phyloP scores from a whole-genome alignment of 2,888 invertebrate genomes.

The Brachyptera risi region DNA sequence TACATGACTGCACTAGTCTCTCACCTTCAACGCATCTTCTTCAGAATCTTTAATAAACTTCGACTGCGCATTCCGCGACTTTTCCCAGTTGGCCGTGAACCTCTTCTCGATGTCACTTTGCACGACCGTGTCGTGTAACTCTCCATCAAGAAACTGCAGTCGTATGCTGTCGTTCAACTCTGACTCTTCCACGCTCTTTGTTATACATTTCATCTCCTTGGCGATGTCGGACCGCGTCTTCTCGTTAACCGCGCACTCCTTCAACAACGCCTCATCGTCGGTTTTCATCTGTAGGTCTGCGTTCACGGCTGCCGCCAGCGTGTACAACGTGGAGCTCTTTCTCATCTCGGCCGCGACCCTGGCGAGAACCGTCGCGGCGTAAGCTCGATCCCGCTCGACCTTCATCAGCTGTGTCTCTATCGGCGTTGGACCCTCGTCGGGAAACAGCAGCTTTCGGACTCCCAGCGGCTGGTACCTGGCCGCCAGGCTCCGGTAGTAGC shows the following conservation, averaged over 20 bases:
- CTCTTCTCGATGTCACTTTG: neutral
- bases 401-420: neutral
- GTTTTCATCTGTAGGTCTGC: neutral
- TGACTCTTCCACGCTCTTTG: too few species aligned
- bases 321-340: neutral
- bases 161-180: too few species aligned
- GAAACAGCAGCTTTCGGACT: neutral
- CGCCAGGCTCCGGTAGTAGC: neutral
- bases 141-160: neutral
- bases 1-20: too few species aligned
- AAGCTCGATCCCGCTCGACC: neutral
- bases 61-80: neutral
- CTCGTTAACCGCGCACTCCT: neutral
- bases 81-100: neutral
- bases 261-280: neutral
- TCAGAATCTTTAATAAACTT: neutral
- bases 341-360: neutral
- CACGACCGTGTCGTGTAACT: neutral
- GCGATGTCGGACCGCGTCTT: neutral
- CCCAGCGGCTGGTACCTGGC: neutral
- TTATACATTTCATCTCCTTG: neutral
- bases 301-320: neutral
- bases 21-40: neutral
- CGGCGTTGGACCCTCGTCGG: neutral
- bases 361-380: neutral